Conservation (phyloP, 2,113 vertebrate genomes). For the Reinhardtius hippoglossoides region DNA sequence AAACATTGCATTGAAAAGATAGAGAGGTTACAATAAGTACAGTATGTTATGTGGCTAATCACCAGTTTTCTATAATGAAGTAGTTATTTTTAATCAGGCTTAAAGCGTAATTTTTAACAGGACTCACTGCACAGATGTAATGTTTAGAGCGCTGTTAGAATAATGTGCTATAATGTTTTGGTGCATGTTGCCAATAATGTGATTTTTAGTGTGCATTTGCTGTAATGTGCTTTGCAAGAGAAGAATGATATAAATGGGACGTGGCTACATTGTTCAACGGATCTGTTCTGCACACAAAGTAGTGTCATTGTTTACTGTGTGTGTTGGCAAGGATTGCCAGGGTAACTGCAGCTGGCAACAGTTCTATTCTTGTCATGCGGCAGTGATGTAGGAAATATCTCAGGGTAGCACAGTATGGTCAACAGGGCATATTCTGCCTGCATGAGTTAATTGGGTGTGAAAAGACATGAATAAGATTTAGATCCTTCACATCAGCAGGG, state of each 20-base stretch:
- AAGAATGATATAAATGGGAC: slow-evolving; percentile 6
- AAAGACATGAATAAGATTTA: slow-evolving; percentile 75
- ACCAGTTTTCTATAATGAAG: neutral
- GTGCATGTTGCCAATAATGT: neutral
- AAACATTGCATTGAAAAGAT: neutral
- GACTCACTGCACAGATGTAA: slow-evolving; percentile 4
- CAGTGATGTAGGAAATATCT: slow-evolving; percentile 64
- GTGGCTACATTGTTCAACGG: slow-evolving; percentile 6
- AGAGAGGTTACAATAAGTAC: neutral
- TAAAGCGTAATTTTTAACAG: neutral
- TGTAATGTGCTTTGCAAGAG: slow-evolving; percentile 2
- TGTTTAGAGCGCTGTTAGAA: neutral
- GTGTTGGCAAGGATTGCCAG: slow-evolving; percentile 57
- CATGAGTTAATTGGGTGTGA: slow-evolving; percentile 80
- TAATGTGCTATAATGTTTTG: neutral
- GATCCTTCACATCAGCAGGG: slow-evolving; percentile 49
- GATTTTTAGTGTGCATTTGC: neutral
- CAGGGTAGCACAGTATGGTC: slow-evolving; percentile 52
- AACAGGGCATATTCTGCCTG: slow-evolving; percentile 64
- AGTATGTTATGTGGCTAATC: neutral
- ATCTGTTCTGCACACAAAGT: slow-evolving; percentile 25
- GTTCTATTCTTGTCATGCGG: slow-evolving; percentile 68
- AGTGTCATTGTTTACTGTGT: slow-evolving; percentile 35
- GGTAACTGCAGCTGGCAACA: slow-evolving; percentile 67
- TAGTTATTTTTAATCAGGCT: neutral